Base-by-base conservation (phyloP, 2,113 vertebrate species). In the Tilapia sparmanii region DNA sequence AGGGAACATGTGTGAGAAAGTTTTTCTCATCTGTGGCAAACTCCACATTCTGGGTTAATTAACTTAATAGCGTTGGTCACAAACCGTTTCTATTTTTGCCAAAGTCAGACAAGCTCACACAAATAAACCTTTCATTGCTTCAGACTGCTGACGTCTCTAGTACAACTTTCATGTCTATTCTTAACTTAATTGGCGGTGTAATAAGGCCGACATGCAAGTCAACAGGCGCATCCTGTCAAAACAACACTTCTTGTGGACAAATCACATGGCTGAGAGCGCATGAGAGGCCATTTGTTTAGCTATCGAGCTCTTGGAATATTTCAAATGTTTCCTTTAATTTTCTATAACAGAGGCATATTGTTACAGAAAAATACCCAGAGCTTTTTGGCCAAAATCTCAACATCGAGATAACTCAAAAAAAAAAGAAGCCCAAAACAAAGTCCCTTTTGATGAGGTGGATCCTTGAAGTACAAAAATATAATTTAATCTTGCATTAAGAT, bases 81-180 rank as follows among this genome's bases (percentile, higher is more conserved):
- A 92, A 57, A 84, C 47, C 18, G 82, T 63, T 91, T 91, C 90
- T 94, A 89, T 92, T 94, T 96, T 92, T 93, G 87, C 76, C 10
- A 8, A 87, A 76, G 40, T 85, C 92, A 90, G 89, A 92, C 78
- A 5, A 85, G 79, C 90, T 73, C 76, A 90, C 85, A 94, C 85
- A 92, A 94, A 89, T 81, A 92, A 94, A 86, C 84, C 84, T 57
- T 94, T 94, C 89, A 94, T 95, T 89, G 93, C 89, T 33, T 78
- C 84, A 63, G 88, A 88, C 89, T 90, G 84, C 91, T 93, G 91
- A 95, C 91, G 85, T 95, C 94, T 66, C 59, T 71, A 18, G 80
- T 80, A 5, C 81, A 89, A 92, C 90, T 93, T 93, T 90, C 73
- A 90, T 89, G 86, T 93, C 91, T 95, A 94, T 92, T 95, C 92